Base-by-base conservation (phyloP, 2,888 invertebrate species). In the Caenorhabditis drosophilae region DNA sequence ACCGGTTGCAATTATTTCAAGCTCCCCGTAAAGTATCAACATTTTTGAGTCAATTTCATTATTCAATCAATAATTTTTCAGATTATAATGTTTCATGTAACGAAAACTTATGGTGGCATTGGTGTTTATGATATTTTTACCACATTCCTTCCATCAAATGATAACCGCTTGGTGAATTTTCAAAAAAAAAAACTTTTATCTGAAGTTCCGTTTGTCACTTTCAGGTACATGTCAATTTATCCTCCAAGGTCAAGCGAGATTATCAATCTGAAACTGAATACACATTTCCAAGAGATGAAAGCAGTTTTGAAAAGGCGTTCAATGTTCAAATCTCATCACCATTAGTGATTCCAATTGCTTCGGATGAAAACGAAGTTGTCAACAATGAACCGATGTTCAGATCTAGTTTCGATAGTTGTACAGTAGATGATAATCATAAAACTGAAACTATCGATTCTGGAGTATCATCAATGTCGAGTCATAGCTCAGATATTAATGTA, bases 401-500 rank as follows among this genome's bases (percentile, higher is more conserved):
- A 4, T 11, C 7, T 6, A 31, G 12, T 20, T 36, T 23, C 12
- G 36, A 20, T 4, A 47, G 41, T 15, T 60, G 38, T 36, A 47
- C 42, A 6, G 52, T 47, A n/a, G 44, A 36, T 7, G 47, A 36
- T 22, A 50, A 38, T 6, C 22, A 48, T 6, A 54, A 57, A 20
- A 35, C 48, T 1, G 49, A 54, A n/a, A 63, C 57, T 16, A 53
- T 51, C 1, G 63, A 63, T 47, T 63, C 63, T 18, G 63, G 63
- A n/a, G 53, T 63, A 0, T 63, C 63, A 15, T 63, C 63, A 2
- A 53, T 63, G 57, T 54, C 63, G 0, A 54, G 57, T 26, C 45
- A 54, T 23, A 57, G 63, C 18, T 40, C 49, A 2, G 46, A 56
- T 1, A 47, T 50, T 31, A 45, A 41, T 6, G 50, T 18, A 4